Percentiles rank a stretch among this genome's conserved stretches.
These are phyloP conservation scores for Hypomecis atomaria DNA, from an alignment of 2,888 invertebrate species.

Conservation along the genomic window DNA sequence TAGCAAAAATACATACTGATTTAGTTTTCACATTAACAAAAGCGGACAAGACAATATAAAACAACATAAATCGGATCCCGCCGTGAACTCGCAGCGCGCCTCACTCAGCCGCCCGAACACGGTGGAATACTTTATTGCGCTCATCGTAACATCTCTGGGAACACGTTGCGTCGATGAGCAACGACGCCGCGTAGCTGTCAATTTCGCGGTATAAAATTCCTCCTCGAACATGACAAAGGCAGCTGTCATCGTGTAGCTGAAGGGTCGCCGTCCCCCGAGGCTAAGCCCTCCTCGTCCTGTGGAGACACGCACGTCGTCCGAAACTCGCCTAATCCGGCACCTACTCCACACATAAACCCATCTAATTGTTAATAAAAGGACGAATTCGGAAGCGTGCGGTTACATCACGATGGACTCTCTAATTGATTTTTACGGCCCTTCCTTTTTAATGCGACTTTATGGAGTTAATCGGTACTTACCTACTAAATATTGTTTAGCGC, in stretches of 20 bases:
- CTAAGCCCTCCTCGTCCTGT: constrained; percentile 73
- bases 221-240: constrained; percentile 77
- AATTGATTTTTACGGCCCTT: constrained; percentile 80
- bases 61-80: constrained; percentile 76
- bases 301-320: constrained; percentile 77
- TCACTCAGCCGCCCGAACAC: constrained; percentile 62
- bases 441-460: constrained; percentile 74
- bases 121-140: constrained; percentile 72
- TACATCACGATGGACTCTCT: constrained; percentile 72
- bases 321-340: constrained; percentile 76
- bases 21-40: constrained; percentile 81
- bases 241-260: constrained; percentile 77
- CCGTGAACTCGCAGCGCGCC: constrained; percentile 62
- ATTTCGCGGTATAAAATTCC: constrained; percentile 80
- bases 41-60: constrained; percentile 77
- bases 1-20: constrained; percentile 61
- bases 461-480: constrained; percentile 69
- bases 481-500: constrained; percentile 73
- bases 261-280: constrained; percentile 78
- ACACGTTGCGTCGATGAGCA: constrained; percentile 69
- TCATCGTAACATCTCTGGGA: constrained; percentile 66
- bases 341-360: constrained; percentile 82
- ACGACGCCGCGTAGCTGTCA: constrained; percentile 73
- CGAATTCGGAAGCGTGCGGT: constrained; percentile 78
- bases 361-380: constrained; percentile 84